Conservation (phyloP, 2,113 vertebrate genomes). For the Gracilinanus agilis region DNA sequence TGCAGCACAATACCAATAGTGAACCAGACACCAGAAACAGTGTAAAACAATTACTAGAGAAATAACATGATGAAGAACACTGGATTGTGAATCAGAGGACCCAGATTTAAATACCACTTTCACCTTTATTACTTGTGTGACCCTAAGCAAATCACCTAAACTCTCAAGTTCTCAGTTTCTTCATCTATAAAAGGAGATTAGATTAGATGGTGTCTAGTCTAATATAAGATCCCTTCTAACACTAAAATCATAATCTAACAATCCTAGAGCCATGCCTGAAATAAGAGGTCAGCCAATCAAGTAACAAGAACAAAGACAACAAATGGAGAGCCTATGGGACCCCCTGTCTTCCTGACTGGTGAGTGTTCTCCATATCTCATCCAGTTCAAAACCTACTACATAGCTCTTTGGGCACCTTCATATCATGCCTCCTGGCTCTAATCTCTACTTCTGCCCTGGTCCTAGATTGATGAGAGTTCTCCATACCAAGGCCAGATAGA, state of each 20-base stretch:
- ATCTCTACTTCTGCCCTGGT: neutral
- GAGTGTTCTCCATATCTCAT: neutral
- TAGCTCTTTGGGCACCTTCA: neutral
- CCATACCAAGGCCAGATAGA: neutral
- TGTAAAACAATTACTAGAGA: neutral
- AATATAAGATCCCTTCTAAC: neutral
- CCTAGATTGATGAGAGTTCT: neutral
- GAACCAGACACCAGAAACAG: neutral
- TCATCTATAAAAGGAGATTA: neutral
- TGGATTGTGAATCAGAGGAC: neutral
- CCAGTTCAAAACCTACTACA: neutral
- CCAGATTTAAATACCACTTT: neutral
- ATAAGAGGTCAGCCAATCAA: neutral
- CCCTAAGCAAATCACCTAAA: neutral
- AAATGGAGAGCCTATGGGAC: neutral
- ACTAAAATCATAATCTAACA: neutral
- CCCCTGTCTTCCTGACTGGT: neutral
- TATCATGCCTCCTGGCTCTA: neutral
- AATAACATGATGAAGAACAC: neutral
- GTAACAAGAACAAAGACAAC: neutral
- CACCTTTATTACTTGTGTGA: neutral
- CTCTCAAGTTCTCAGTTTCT: neutral
- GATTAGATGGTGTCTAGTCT: neutral
- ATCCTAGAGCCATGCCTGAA: neutral
- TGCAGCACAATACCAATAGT: neutral